Conservation (phyloP, 2,113 vertebrate species). For the Bucco capensis region DNA sequence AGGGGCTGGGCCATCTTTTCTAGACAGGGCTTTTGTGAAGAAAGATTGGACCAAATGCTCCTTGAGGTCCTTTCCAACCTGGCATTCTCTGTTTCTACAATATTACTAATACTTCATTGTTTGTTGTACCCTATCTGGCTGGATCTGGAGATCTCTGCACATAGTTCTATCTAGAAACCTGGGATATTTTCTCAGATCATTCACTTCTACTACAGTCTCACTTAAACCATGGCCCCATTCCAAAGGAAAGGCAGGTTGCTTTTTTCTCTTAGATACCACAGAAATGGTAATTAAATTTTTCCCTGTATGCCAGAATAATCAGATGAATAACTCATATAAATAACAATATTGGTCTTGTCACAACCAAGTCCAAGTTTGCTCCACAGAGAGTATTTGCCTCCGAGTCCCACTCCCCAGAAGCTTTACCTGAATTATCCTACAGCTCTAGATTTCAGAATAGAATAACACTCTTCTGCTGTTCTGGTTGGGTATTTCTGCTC, state of each 20-base stretch:
- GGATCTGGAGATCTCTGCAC: background rate
- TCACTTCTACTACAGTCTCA: background rate
- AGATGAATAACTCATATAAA: background rate
- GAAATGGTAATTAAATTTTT: background rate
- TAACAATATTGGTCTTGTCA: background rate
- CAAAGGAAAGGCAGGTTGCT: background rate
- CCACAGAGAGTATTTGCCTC: accelerated
- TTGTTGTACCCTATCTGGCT: accelerated
- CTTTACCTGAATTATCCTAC: background rate
- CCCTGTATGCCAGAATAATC: accelerated
- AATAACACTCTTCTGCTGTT: no score
- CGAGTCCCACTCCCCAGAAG: background rate
- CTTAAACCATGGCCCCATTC: background rate
- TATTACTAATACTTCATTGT: no score
- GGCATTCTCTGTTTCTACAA: background rate
- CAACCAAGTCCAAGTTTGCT: background rate
- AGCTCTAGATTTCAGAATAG: background rate
- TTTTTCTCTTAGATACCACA: background rate
- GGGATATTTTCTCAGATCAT: background rate
- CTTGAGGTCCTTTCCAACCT: background rate
- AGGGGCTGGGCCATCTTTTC: background rate
- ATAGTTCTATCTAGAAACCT: background rate
- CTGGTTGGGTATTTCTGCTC: background rate
- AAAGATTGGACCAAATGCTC: background rate
- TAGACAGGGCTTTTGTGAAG: background rate